Percentiles rank a stretch among this genome's conserved stretches.
Evolutionary conservation across 2,888 invertebrate species (phyloP).

Genomic region (Pimpla rufipes): DNA sequence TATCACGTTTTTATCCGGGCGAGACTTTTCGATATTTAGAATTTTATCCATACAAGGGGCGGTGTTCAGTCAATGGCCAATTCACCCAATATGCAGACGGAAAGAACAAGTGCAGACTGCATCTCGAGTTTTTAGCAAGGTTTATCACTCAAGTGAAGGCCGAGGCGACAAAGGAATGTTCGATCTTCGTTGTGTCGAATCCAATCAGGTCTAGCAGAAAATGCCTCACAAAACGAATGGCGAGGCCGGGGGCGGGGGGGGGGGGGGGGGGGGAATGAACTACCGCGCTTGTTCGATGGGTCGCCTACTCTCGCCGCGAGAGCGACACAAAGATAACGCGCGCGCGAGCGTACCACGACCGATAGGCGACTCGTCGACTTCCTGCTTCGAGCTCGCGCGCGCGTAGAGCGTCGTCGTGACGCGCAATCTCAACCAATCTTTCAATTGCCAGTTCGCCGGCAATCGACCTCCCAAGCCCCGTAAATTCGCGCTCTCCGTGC

Average conservation of each 20-base stretch:
- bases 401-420: slow-evolving; percentile 20
- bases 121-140: slow-evolving; percentile 34
- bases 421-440: slow-evolving; percentile 61
- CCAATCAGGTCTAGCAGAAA: not conserved
- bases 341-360: not conserved
- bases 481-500: slow-evolving; percentile 40
- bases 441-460: slow-evolving; percentile 58
- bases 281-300: not conserved
- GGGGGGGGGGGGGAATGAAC: not conserved
- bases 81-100: too few species aligned
- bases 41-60: too few species aligned
- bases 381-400: not conserved
- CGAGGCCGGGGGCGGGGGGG: too few species aligned
- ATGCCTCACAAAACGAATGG: not conserved
- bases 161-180: not conserved
- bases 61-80: too few species aligned
- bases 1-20: too few species aligned
- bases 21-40: too few species aligned
- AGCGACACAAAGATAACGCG: not conserved
- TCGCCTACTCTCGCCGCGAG: not conserved
- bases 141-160: too few species aligned
- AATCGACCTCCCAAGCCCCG: slow-evolving; percentile 53
- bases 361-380: slow-evolving; percentile 20
- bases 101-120: too few species aligned
- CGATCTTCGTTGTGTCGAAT: not conserved